Conservation (phyloP, 2,888 invertebrate species). For the Neocrepidodera transversa region DNA sequence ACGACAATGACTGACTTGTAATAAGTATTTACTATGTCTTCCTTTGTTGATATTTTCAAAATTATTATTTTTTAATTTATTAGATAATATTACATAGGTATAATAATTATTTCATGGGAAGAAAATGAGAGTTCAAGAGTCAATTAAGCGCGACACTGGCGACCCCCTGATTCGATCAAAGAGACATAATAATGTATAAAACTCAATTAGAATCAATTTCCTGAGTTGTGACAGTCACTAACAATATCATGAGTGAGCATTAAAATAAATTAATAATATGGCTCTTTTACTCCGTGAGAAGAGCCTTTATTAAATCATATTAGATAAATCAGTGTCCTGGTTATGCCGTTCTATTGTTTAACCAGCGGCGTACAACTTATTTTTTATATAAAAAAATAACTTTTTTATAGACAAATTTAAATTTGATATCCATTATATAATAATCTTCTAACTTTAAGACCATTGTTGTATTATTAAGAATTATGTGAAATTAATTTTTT, state of each 20-base stretch:
- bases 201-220: conserved; percentile 40
- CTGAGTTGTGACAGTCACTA: conserved; percentile 41
- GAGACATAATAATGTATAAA: conserved; percentile 29
- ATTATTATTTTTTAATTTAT: too few species aligned
- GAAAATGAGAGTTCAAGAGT: neutral
- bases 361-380: conserved; percentile 2
- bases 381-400: too few species aligned
- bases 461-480: too few species aligned
- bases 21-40: too few species aligned
- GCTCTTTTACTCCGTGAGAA: conserved; percentile 34
- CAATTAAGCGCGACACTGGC: conserved; percentile 13
- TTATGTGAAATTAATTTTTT: too few species aligned
- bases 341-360: conserved; percentile 3
- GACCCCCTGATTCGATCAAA: conserved; percentile 25
- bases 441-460: too few species aligned
- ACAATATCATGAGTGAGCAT: conserved; percentile 36
- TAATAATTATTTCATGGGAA: neutral
- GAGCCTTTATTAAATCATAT: conserved; percentile 32
- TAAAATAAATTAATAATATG: conserved; percentile 37
- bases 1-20: too few species aligned
- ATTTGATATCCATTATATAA: too few species aligned
- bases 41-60: too few species aligned
- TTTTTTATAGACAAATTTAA: too few species aligned
- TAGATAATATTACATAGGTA: too few species aligned
- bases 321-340: conserved; percentile 31